Percentiles rank a stretch among this genome's conserved stretches.
These are phyloP conservation scores for Pristionchus mayeri DNA, from an alignment of 2,888 invertebrate species.

Conservation along the genomic window DNA sequence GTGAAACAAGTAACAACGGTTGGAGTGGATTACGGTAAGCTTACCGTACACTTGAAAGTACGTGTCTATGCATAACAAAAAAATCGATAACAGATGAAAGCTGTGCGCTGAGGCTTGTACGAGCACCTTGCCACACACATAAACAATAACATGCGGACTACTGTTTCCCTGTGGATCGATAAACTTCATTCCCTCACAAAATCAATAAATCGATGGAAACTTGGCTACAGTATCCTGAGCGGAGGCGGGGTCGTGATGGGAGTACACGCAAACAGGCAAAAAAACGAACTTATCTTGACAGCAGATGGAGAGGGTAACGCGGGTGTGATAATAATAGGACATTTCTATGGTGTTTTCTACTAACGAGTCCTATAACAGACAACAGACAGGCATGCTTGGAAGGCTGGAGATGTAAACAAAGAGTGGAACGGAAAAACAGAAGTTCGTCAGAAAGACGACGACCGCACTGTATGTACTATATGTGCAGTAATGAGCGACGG, in stretches of 20 bases:
- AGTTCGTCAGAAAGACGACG: neutral
- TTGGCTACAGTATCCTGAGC: neutral
- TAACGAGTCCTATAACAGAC: no score
- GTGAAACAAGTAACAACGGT: slow-evolving; percentile 9
- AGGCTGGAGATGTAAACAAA: neutral
- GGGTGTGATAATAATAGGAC: no score
- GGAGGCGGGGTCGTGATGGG: neutral
- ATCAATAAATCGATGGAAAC: neutral
- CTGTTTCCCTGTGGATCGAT: slow-evolving; percentile 6
- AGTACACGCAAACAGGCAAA: no score
- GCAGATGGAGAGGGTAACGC: neutral
- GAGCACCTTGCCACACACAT: neutral
- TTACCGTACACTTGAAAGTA: neutral
- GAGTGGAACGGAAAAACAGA: neutral
- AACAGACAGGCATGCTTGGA: neutral
- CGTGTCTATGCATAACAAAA: neutral
- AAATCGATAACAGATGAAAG: slow-evolving; percentile 29
- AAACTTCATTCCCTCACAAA: neutral
- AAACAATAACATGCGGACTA: neutral
- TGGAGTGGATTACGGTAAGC: neutral
- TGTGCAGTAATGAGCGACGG: neutral
- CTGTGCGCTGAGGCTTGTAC: neutral
- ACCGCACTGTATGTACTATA: slow-evolving; percentile 1
- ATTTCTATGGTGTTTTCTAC: no score
- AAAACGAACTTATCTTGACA: no score